These are phyloP conservation scores for Geotrupes spiniger DNA, from an alignment of 2,888 invertebrate species.

Conservation along the genomic window DNA sequence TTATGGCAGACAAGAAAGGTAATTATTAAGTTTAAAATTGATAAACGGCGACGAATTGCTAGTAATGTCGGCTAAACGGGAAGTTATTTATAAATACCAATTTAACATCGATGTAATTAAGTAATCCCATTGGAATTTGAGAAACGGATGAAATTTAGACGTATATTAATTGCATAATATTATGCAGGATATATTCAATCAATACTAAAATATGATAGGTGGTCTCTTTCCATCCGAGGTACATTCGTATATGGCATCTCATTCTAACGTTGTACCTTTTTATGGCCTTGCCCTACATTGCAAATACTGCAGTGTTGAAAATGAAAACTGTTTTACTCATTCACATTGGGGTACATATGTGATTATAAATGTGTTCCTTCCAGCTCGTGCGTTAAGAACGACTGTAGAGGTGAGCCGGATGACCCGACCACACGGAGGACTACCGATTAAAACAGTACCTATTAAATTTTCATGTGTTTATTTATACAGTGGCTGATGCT, in stretches of 20 bases:
- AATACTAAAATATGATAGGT: constrained; percentile 45
- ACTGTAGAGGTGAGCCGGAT: constrained; percentile 37
- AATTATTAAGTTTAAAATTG: constrained; percentile 25
- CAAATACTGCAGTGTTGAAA: constrained; percentile 45
- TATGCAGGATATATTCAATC: constrained; percentile 49
- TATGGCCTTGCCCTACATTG: constrained; percentile 51
- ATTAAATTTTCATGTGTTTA: constrained; percentile 53
- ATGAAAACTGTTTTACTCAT: constrained; percentile 36
- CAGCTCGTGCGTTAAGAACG: constrained; percentile 47
- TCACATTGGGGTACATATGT: constrained; percentile 42
- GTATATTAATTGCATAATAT: constrained; percentile 40
- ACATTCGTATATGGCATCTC: constrained; percentile 45
- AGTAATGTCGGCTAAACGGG: background rate
- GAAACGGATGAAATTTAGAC: background rate
- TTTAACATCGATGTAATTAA: too few relatives aligned
- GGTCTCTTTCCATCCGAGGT: constrained; percentile 45
- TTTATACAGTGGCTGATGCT: constrained; percentile 53
- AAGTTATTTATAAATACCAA: constrained; percentile 1
- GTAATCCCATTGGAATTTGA: background rate
- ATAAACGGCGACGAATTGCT: constrained; percentile 2
- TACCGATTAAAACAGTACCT: constrained; percentile 50
- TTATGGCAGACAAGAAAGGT: constrained; percentile 42
- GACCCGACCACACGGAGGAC: constrained; percentile 28
- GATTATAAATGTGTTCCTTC: constrained; percentile 50
- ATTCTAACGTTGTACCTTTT: constrained; percentile 40